Evolutionary conservation across 2,888 invertebrate species (phyloP).

Genomic region (Lasioglossum vierecki): DNA sequence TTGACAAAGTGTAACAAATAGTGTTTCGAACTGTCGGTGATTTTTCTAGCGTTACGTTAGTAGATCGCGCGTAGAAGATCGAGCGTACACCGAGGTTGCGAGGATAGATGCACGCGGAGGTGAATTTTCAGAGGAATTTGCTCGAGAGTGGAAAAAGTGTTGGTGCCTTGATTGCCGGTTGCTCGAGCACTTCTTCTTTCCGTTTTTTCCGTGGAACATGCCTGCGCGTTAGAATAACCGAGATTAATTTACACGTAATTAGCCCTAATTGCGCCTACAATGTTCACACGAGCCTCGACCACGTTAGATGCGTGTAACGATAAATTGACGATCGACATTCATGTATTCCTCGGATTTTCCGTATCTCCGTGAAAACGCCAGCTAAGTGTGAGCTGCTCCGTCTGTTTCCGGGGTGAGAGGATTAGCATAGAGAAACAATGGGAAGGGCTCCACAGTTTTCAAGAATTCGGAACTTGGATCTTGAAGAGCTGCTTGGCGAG

Average conservation of each 20-base stretch:
- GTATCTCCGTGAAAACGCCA: not conserved
- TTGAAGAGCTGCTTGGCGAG: not conserved
- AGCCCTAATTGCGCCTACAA: slow-evolving; percentile 11
- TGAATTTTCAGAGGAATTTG: too few species aligned
- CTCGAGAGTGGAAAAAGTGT: not conserved
- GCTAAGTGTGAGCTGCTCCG: too few species aligned
- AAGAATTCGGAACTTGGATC: not conserved
- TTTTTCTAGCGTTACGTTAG: not conserved
- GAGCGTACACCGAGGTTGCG: too few species aligned
- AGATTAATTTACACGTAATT: slow-evolving; percentile 6
- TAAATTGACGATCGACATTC: slow-evolving; percentile 10
- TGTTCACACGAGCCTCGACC: not conserved
- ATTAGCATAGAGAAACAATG: not conserved
- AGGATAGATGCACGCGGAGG: not conserved
- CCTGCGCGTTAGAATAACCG: not conserved
- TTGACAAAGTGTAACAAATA: not conserved
- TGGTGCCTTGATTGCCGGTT: not conserved
- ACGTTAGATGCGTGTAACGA: not conserved
- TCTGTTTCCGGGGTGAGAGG: not conserved
- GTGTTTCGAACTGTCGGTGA: not conserved
- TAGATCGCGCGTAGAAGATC: not conserved
- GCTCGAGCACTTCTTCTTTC: not conserved
- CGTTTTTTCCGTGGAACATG: not conserved
- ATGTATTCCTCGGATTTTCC: slow-evolving; percentile 4
- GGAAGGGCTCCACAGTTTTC: not conserved